Evolutionary conservation across 2,888 invertebrate species (phyloP).

Genomic region (Mesorhabditis sp.): DNA sequence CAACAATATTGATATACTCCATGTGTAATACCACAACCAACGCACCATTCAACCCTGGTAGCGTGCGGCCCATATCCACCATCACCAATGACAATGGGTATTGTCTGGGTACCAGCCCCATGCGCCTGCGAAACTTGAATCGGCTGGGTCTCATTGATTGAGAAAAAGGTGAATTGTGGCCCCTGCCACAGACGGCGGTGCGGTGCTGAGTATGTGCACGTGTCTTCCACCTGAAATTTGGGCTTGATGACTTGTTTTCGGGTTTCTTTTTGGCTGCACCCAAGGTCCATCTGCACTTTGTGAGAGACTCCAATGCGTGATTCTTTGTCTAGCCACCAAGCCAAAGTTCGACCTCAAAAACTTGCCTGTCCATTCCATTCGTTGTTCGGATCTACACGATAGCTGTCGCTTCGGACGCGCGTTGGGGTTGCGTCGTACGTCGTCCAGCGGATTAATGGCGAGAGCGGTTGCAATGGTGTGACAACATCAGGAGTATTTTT

Average conservation of each 20-base stretch:
- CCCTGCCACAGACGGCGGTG: conserved; percentile 93
- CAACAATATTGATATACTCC: not conserved
- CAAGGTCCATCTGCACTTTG: too few species aligned
- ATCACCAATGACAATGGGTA: not conserved
- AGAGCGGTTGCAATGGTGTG: conserved; percentile 28
- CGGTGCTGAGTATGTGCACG: conserved; percentile 81
- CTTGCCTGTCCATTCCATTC: conserved; percentile 3
- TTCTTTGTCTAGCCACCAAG: too few species aligned
- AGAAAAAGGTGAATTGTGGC: conserved; percentile 91
- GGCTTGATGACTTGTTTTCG: not conserved
- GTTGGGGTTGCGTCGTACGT: conserved; percentile 10
- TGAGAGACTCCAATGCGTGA: too few species aligned
- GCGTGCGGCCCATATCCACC: not conserved
- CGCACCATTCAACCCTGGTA: not conserved
- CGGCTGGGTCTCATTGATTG: conserved; percentile 17
- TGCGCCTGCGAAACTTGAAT: conserved; percentile 61
- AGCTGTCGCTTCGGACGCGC: not conserved
- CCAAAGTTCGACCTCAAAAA: too few species aligned
- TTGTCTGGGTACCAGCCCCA: not conserved
- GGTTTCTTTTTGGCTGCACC: not conserved
- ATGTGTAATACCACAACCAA: not conserved
- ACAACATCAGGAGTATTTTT: conserved; percentile 40
- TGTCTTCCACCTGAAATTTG: conserved; percentile 1
- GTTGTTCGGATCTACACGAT: not conserved
- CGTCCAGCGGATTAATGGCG: conserved; percentile 25